A percentile compares a stretch with the other conserved stretches of the same genome.
Evolutionary conservation across 2,797 vertebrate species (phyloP).

Genomic region (Sebastes itinus): DNA sequence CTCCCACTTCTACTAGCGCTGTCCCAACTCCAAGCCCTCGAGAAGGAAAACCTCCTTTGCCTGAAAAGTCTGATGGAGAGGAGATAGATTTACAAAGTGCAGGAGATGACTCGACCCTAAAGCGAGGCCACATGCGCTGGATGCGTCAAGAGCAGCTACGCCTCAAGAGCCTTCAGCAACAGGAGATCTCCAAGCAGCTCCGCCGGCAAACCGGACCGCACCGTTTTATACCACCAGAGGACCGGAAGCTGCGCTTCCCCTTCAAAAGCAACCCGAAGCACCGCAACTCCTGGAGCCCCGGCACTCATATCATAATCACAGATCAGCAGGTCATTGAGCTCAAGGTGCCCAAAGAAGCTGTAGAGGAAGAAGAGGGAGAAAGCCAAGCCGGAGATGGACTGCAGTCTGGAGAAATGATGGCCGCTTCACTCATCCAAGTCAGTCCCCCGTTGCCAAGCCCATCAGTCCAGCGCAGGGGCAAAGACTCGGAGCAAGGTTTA

Average conservation of each 20-base stretch:
- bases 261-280: slow-evolving; percentile 98
- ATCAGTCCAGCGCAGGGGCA: slow-evolving; percentile 71
- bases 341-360: slow-evolving; percentile 92
- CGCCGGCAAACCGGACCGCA: slow-evolving; percentile 92
- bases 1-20: neutral
- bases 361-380: slow-evolving; percentile 81
- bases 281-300: slow-evolving; percentile 97
- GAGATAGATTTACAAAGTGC: slow-evolving; percentile 81
- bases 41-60: slow-evolving; percentile 67
- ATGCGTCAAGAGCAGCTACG: slow-evolving; percentile 95
- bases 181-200: slow-evolving; percentile 96
- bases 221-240: slow-evolving; percentile 96
- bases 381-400: slow-evolving; percentile 42
- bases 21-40: slow-evolving; percentile 51
- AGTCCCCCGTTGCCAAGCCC: slow-evolving; percentile 72
- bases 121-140: slow-evolving; percentile 90
- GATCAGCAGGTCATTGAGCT: slow-evolving; percentile 95
- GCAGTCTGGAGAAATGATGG: slow-evolving; percentile 77
- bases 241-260: slow-evolving; percentile 98
- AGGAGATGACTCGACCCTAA: slow-evolving; percentile 87
- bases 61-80: slow-evolving; percentile 62
- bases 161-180: slow-evolving; percentile 95
- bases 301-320: slow-evolving; percentile 98
- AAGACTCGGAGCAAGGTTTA: slow-evolving; percentile 81
- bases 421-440: slow-evolving; percentile 74